A percentile compares a stretch with the other conserved stretches of the same genome.
These are phyloP conservation scores for Protobothrops flavoviridis DNA, from an alignment of 2,113 vertebrate species.

Conservation along the genomic window DNA sequence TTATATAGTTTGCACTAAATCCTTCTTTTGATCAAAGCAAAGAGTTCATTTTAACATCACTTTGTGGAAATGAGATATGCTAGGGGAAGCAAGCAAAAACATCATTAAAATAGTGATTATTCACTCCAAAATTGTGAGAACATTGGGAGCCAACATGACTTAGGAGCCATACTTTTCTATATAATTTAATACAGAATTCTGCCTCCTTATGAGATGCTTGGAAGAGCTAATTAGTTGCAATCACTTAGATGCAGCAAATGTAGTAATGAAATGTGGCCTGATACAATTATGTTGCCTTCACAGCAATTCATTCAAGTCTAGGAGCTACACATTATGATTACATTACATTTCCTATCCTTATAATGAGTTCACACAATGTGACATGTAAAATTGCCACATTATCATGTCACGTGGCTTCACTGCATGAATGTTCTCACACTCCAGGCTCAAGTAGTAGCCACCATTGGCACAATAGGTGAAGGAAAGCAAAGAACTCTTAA, in stretches of 20 bases:
- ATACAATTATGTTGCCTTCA: background rate
- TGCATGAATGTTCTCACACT: background rate
- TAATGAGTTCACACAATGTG: background rate
- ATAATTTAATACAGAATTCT: conserved; percentile 43
- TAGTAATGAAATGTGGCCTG: conserved; percentile 34
- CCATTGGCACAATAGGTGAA: background rate
- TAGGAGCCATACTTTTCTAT: conserved; percentile 9
- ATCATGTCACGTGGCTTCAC: background rate
- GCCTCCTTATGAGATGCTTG: background rate
- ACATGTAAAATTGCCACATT: background rate
- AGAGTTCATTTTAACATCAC: background rate
- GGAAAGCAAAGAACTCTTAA: background rate
- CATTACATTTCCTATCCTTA: background rate
- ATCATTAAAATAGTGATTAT: conserved; percentile 40
- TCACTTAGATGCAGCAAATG: conserved; percentile 42
- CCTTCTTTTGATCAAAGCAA: background rate
- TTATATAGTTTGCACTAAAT: background rate
- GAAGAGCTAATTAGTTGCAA: conserved; percentile 40
- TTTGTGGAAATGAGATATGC: background rate
- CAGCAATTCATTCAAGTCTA: background rate
- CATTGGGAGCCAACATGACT: conserved; percentile 36
- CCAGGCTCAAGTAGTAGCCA: background rate
- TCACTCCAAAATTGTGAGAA: conserved; percentile 38
- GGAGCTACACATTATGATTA: background rate
- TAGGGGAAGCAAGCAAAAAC: conserved; percentile 21